Base-by-base conservation (phyloP, 2,113 vertebrate genomes). In the Ranitomeya imitator region DNA sequence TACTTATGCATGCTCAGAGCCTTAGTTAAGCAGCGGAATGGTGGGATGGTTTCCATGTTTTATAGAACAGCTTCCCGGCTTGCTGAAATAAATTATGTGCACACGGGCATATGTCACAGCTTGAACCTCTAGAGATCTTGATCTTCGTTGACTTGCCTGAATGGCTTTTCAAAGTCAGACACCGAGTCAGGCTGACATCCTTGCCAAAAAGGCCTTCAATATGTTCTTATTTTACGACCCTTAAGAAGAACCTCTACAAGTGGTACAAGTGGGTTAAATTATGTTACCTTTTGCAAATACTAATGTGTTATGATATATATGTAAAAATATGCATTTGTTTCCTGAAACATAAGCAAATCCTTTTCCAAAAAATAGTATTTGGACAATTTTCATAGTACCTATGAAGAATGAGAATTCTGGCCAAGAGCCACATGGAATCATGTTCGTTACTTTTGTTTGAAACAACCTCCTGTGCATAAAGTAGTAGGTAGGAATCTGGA, bases 101-200 rank as follows among this genome's bases (percentile, higher is more conserved):
- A 3, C 37, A 45, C 37, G n/a, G 52, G 15, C 18, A 37, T 59
- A 74, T 73, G 83, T 74, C 83, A 74, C 83, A 85, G 23, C 67
- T 76, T 85, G 26, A 73, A 60, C 83, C 54, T 76, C 65, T 85
- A 85, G 14, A 85, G 83, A 85, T 73, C 83, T 31, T 74, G 23
- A 59, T 21, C 23, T 85, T 26, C n/a, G 54, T 76, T 31, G 67
- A 54, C 65, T 59, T 73, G 26, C 23, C 23, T 74, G 18, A 57
- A 85, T 60, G 69, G 23, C 26, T 76, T 59, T 85, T 13, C 26
- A 85, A 51, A 71, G 51, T 16, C 16, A 81, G 45, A 61, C 26
- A 18, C 57, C 37, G 21, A 15, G 63, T 51, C 65, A 84, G 60
- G 45, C 13, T 69, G 60, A 54, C 59, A 63, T 67, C 18, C 12